Conservation (phyloP, 2,113 vertebrate genomes). For the Canis aureus region DNA sequence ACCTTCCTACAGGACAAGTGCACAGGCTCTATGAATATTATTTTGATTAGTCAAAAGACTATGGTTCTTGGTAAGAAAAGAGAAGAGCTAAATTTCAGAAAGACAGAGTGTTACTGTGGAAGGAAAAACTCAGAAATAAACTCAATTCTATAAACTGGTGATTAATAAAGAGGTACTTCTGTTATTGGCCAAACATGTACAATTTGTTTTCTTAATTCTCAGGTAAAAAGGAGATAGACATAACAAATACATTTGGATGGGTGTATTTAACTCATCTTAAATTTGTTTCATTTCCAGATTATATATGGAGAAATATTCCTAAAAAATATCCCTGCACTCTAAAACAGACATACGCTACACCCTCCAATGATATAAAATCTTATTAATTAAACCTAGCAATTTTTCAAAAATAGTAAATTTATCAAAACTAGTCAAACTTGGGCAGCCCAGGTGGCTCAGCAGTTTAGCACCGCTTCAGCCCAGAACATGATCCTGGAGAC, state of each 20-base stretch:
- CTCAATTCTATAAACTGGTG: not conserved
- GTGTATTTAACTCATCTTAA: not conserved
- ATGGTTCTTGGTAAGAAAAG: not conserved
- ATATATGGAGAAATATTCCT: not conserved
- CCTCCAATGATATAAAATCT: not conserved
- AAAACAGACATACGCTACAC: not conserved
- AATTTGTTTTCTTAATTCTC: not conserved
- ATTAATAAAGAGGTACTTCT: not conserved
- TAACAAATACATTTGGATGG: not conserved
- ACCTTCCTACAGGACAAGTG: not conserved
- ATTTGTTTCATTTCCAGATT: not conserved
- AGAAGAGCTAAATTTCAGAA: not conserved
- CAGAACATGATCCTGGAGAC: too few relatives aligned
- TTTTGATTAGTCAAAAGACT: not conserved
- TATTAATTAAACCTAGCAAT: not conserved
- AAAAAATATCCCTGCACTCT: not conserved
- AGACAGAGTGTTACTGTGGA: not conserved
- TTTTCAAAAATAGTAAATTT: conserved; percentile 35
- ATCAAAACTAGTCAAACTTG: not conserved
- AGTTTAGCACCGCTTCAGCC: too few relatives aligned
- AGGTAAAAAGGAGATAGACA: not conserved
- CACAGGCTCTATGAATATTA: not conserved
- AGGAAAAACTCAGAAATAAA: not conserved
- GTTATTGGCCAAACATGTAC: not conserved
- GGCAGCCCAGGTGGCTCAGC: too few relatives aligned